A percentile compares a stretch with the other conserved stretches of the same genome.
Conservation (phyloP, 92 coral and sea anemone species). For the Diadumene lineata region DNA sequence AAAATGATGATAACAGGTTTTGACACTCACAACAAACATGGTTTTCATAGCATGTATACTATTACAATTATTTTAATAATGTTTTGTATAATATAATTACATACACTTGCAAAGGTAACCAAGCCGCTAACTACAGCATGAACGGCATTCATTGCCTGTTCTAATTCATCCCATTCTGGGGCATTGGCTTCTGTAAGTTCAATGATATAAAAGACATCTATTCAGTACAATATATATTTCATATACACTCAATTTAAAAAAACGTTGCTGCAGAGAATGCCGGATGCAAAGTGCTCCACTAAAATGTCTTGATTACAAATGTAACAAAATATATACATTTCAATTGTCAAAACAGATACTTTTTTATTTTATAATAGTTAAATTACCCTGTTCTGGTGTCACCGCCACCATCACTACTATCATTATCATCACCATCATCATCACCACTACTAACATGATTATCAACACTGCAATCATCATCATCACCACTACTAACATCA, state of each 20-base stretch:
- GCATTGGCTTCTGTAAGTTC: slow-evolving; percentile 77
- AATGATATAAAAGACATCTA: too few species aligned
- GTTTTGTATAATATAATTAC: background rate
- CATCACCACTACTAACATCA: background rate
- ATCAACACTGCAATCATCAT: background rate
- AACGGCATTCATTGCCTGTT: slow-evolving; percentile 84
- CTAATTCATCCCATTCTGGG: slow-evolving; percentile 86
- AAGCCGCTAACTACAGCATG: slow-evolving; percentile 95
- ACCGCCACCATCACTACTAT: background rate
- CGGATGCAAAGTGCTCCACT: too few species aligned
- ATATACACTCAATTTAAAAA: too few species aligned
- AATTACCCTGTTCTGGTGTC: background rate
- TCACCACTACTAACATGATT: background rate
- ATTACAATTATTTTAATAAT: background rate
- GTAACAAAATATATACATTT: too few species aligned
- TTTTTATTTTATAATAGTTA: too few species aligned
- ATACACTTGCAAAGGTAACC: slow-evolving; percentile 62
- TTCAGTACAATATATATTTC: too few species aligned
- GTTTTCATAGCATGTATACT: background rate
- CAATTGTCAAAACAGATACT: too few species aligned
- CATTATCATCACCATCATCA: background rate
- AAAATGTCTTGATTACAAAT: too few species aligned
- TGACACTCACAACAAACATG: too few species aligned
- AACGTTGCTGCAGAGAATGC: too few species aligned
- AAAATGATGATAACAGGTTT: too few species aligned